These are phyloP conservation scores for Zaprionus ghesquierei DNA, from an alignment of 1,140 invertebrate species.

Conservation along the genomic window DNA sequence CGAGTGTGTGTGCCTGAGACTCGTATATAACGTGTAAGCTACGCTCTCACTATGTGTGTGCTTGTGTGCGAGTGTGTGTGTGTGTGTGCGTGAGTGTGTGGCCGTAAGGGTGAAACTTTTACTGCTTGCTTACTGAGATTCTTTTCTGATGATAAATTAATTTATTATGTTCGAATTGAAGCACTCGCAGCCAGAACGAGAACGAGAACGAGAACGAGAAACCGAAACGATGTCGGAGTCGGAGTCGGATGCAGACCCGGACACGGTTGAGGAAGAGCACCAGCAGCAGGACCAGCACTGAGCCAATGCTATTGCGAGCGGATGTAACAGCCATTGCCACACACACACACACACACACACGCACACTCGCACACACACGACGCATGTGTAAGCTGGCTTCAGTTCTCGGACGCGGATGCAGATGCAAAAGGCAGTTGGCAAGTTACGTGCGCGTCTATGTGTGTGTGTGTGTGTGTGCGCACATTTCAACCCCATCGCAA, in stretches of 20 bases:
- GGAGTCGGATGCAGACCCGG: conserved; percentile 14
- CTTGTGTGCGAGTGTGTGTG: conserved; percentile 1
- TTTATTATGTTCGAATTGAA: conserved; percentile 82
- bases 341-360: conserved; percentile 6
- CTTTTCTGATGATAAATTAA: conserved; percentile 82
- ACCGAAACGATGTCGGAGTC: too few relatives aligned
- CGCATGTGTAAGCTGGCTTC: conserved; percentile 24
- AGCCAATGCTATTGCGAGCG: conserved; percentile 47
- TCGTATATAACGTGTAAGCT: conserved; percentile 32
- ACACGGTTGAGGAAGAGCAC: background rate
- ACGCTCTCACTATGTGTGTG: background rate
- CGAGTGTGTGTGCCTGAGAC: conserved; percentile 52
- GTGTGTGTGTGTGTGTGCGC: conserved; percentile 12
- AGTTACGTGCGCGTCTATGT: background rate
- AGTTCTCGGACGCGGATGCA: conserved; percentile 29
- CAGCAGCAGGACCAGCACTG: conserved; percentile 9
- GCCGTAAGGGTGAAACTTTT: conserved; percentile 72
- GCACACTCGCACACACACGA: background rate
- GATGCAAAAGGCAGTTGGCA: background rate
- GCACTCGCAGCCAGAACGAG: conserved; percentile 43
- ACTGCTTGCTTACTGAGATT: conserved; percentile 77
- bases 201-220: too few relatives aligned
- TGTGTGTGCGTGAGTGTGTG: conserved; percentile 21
- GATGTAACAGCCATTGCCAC: conserved; percentile 49
- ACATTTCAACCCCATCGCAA: conserved; percentile 43